A percentile compares a stretch with the other conserved stretches of the same genome.
Conservation (phyloP, 1,140 invertebrate genomes). For the Scylla paramamosain region DNA sequence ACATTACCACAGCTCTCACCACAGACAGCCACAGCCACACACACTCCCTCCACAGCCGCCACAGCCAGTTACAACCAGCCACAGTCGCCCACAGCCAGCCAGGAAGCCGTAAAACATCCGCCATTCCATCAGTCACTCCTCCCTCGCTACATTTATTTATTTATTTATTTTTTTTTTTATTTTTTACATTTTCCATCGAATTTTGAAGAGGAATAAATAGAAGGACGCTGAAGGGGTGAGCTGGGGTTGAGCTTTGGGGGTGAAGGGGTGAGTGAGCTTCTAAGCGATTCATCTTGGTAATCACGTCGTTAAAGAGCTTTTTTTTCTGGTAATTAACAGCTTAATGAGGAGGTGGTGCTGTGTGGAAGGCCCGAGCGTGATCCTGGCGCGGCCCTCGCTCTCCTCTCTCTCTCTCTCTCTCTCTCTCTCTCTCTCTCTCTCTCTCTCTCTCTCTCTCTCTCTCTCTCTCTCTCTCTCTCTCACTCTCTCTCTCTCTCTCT, state of each 20-base stretch:
- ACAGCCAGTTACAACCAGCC: no score
- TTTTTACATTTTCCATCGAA: no score
- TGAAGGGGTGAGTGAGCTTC: neutral
- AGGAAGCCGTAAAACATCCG: no score
- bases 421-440: neutral
- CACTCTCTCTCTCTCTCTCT: conserved; percentile 40
- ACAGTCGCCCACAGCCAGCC: no score
- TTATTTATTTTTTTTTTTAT: no score
- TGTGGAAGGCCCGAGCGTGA: neutral
- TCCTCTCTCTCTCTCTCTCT: neutral
- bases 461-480: conserved; percentile 52
- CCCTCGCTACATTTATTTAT: no score
- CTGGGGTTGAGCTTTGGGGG: no score
- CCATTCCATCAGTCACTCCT: no score
- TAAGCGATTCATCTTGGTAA: neutral
- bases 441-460: neutral
- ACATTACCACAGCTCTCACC: no score
- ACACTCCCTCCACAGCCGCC: no score
- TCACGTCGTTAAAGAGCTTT: neutral
- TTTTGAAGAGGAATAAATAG: neutral
- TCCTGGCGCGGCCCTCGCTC: neutral
- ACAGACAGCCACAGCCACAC: no score
- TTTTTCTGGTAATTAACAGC: neutral
- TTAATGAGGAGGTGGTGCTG: neutral
- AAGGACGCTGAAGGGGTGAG: neutral